Evolutionary conservation across 2,113 vertebrate genomes (phyloP).

Genomic region (Brienomyrus longianalis): DNA sequence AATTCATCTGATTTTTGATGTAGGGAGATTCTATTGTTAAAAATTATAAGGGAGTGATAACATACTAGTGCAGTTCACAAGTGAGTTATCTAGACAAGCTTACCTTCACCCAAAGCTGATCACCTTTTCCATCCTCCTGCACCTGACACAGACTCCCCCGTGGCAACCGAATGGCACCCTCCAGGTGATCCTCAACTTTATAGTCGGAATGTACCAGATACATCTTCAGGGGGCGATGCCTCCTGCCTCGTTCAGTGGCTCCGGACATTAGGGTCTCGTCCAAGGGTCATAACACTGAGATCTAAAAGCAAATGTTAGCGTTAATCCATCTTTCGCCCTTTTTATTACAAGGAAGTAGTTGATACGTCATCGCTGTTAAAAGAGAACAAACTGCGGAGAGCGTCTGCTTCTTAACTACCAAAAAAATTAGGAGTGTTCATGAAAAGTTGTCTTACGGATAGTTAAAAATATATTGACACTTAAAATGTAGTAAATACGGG

Average conservation of each 20-base stretch:
- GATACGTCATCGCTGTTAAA: not conserved
- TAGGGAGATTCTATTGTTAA: not conserved
- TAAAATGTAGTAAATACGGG: not conserved
- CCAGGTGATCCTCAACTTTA: constrained; percentile 54
- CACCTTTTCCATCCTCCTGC: constrained; percentile 43
- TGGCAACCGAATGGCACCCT: constrained; percentile 53
- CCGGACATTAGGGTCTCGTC: constrained; percentile 47
- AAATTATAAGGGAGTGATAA: not conserved
- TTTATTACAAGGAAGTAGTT: not conserved
- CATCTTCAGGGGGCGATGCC: constrained; percentile 45
- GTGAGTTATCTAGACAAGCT: not conserved
- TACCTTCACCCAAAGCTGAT: constrained; percentile 61
- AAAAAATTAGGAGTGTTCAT: not conserved
- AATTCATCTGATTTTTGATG: not conserved
- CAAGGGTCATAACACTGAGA: not conserved
- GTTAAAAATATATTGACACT: not conserved
- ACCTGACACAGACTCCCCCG: constrained; percentile 58
- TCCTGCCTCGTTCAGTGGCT: constrained; percentile 38
- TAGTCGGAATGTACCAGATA: constrained; percentile 54
- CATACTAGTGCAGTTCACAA: not conserved
- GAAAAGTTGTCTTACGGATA: not conserved
- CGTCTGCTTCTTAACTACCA: not conserved
- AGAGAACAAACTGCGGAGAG: not conserved
- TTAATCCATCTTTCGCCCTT: not conserved
- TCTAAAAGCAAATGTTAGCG: not conserved